phyloP scores from a whole-genome alignment of 1,140 invertebrate species.

The Nomia melanderi region DNA sequence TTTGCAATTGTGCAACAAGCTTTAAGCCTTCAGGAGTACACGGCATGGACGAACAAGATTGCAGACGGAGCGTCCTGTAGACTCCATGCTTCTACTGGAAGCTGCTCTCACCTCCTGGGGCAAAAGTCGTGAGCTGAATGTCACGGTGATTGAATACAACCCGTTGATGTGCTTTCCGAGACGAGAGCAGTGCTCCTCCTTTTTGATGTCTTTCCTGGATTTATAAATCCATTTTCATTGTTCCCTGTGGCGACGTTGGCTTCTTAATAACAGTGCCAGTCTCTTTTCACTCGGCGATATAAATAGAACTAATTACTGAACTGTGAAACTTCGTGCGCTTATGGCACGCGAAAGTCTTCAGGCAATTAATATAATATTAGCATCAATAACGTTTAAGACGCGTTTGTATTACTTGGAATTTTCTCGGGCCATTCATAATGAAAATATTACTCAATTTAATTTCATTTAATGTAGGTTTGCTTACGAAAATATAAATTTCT shows the following conservation, averaged over 20 bases:
- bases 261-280: not conserved
- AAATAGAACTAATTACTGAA: not conserved
- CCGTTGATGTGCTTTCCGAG: constrained; percentile 66
- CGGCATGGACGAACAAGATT: constrained; percentile 54
- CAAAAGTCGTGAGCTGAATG: constrained; percentile 77
- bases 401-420: too few species aligned
- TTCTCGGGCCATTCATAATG: too few species aligned
- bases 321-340: too few species aligned
- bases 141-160: constrained; percentile 75
- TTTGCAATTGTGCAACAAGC: constrained; percentile 57
- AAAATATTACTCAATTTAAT: too few species aligned
- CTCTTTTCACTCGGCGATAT: not conserved
- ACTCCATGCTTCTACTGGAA: constrained; percentile 63
- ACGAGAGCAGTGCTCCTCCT: constrained; percentile 27
- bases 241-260: not conserved
- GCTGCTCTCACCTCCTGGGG: constrained; percentile 78
- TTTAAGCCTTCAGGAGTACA: constrained; percentile 30
- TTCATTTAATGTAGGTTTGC: too few species aligned
- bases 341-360: too few species aligned
- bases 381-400: too few species aligned
- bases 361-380: too few species aligned
- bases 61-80: constrained; percentile 63
- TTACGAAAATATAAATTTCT: too few species aligned
- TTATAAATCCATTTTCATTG: constrained; percentile 26
- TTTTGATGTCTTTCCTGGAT: constrained; percentile 28